These are phyloP conservation scores for Serranus cabrilla DNA, from an alignment of 2,797 vertebrate species.

Conservation along the genomic window DNA sequence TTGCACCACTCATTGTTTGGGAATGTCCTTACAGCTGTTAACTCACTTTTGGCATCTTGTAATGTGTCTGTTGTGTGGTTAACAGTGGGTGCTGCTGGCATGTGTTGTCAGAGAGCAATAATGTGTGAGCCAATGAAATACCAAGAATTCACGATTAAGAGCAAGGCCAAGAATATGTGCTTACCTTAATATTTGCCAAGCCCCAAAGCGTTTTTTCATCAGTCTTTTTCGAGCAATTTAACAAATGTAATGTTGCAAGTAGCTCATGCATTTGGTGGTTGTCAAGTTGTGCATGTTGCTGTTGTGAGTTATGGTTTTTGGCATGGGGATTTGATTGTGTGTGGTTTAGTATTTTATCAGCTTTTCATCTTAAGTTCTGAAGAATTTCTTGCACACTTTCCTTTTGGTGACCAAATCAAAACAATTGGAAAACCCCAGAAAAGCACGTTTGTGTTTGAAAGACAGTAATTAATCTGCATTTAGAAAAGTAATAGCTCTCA, in stretches of 20 bases:
- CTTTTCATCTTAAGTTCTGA: neutral
- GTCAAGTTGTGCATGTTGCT: neutral
- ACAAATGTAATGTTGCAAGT: neutral
- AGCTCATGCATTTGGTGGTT: neutral
- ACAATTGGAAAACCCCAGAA: neutral
- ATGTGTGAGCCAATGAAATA: conserved; percentile 14
- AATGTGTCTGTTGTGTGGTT: conserved; percentile 4
- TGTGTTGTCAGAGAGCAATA: conserved; percentile 33
- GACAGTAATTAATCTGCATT: neutral
- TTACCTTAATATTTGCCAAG: neutral
- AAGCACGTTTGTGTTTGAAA: neutral
- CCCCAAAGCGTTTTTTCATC: neutral
- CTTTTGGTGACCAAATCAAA: neutral
- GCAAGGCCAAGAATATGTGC: neutral
- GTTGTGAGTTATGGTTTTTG: conserved; percentile 2
- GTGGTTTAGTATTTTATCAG: neutral
- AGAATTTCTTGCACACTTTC: neutral
- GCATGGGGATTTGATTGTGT: neutral
- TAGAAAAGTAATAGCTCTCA: conserved; percentile 13
- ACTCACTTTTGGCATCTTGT: conserved; percentile 12
- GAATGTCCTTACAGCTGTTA: conserved; percentile 38
- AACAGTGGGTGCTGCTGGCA: conserved; percentile 3
- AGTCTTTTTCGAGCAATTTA: neutral
- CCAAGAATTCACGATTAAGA: conserved; percentile 5
- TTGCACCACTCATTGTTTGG: conserved; percentile 31